Percentiles rank a stretch among this genome's conserved stretches.
phyloP scores from a whole-genome alignment of 1,140 invertebrate species.

The Panulirus ornatus region DNA sequence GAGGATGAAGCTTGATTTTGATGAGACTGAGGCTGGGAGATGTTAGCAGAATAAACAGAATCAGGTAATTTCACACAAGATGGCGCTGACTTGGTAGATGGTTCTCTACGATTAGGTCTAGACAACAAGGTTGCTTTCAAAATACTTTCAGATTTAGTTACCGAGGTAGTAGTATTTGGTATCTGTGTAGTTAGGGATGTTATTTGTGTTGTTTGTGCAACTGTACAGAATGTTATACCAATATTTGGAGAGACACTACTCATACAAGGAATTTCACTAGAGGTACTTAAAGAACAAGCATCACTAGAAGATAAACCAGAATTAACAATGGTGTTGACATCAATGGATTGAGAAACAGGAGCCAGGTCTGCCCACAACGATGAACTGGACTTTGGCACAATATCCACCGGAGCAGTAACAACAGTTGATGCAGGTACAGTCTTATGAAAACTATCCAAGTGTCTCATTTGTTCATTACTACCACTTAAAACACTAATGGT shows the following conservation, averaged over 20 bases:
- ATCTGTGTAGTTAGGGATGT: not conserved
- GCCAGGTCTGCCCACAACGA: not conserved
- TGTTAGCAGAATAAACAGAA: not conserved
- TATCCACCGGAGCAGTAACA: not conserved
- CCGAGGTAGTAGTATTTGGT: not conserved
- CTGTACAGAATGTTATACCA: not conserved
- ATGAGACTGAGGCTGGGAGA: not conserved
- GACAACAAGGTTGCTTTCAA: constrained; percentile 53
- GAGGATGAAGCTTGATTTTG: not conserved
- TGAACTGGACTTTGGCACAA: not conserved
- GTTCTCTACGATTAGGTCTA: constrained; percentile 15
- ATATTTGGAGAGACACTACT: not conserved
- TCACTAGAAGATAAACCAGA: not conserved
- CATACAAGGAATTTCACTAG: not conserved
- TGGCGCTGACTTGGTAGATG: not conserved
- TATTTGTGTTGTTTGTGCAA: not conserved
- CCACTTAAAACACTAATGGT: not conserved
- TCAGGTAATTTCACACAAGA: not conserved
- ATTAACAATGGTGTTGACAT: not conserved
- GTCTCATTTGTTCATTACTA: not conserved
- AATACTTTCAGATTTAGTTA: constrained; percentile 27
- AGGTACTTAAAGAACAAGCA: not conserved
- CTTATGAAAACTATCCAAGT: not conserved
- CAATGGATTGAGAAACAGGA: not conserved
- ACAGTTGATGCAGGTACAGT: not conserved